Percentiles rank a stretch among this genome's conserved stretches.
phyloP scores from a whole-genome alignment of 2,113 vertebrate genomes.

The Promerops cafer region DNA sequence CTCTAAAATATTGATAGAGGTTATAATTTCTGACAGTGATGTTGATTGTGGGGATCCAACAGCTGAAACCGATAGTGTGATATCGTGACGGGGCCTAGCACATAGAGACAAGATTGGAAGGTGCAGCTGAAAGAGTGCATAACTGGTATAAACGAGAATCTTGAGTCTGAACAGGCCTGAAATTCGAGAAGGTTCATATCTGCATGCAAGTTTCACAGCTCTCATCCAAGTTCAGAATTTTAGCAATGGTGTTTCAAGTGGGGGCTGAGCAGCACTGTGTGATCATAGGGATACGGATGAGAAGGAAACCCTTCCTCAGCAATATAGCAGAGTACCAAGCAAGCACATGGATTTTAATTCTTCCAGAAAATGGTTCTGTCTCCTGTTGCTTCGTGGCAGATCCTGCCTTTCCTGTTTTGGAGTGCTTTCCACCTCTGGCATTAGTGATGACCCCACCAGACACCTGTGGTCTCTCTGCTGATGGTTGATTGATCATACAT shows the following conservation, averaged over 20 bases:
- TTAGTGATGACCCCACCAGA: not conserved
- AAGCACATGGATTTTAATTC: not conserved
- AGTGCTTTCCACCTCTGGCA: not conserved
- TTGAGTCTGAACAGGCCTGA: not conserved
- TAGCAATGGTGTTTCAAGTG: not conserved
- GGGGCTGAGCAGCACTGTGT: not conserved
- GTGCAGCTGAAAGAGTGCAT: not conserved
- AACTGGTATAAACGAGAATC: not conserved
- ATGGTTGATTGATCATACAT: not conserved
- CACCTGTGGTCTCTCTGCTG: not conserved
- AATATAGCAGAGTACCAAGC: not conserved
- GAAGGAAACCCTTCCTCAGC: not conserved
- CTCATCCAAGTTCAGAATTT: not conserved
- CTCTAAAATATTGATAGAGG: slow-evolving; percentile 3
- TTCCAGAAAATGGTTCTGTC: not conserved
- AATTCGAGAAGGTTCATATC: not conserved
- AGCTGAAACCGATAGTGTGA: not conserved
- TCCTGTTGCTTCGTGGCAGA: not conserved
- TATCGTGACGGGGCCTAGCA: not conserved
- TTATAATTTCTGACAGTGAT: slow-evolving; percentile 1
- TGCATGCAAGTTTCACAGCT: not conserved
- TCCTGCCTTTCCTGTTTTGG: not conserved
- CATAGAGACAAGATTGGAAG: not conserved
- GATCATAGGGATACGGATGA: not conserved
- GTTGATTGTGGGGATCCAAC: not conserved